Base-by-base conservation (phyloP, 2,888 invertebrate species). In the Nomada ruficornis region DNA sequence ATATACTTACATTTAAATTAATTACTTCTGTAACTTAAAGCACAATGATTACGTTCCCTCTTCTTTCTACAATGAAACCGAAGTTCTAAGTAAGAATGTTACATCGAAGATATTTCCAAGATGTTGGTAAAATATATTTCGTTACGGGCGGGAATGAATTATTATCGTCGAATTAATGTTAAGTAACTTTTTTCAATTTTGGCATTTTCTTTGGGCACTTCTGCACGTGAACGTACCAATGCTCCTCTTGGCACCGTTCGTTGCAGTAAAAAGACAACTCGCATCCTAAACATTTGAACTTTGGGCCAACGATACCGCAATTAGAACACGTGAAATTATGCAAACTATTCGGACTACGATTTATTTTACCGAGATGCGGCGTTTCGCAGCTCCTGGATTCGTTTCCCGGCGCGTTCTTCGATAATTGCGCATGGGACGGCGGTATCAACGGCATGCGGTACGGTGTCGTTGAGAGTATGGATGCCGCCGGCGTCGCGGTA, bases 161-260 rank as follows among this genome's bases (percentile, higher is more conserved):
- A 50, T 52, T 52, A 29, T 11, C 11, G 18, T 29, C 29, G 18
- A 13, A 47, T 65, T 23, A 44, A 47, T 47, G 44, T 62, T 62
- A 83, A 44, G 69, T 80, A 54, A 93, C 89, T 84, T 93, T 93
- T 60, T 93, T 92, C 9, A 93, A 82, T 67, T 91, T 91, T 47
- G 93, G 93, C 93, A 93, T 93, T 73, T 89, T 92, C 75, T 92
- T 93, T 0, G 92, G 91, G 59, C 93, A 93, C 44, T 88, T 91
- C 10, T 84, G 80, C 2, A 90, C 91, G 71, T 93, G 93, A 20
- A 88, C 65, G 29, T 20, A 78, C 93, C 93, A 93, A 57, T 93
- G 93, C 52, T 90, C 90, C 13, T 89, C 76, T 79, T 93, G 93
- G 67, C 93, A 93, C 18, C 83, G 77, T 79, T 91, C 90, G 72